phyloP scores from a whole-genome alignment of 2,888 invertebrate genomes.

The Tribolium freemani region DNA sequence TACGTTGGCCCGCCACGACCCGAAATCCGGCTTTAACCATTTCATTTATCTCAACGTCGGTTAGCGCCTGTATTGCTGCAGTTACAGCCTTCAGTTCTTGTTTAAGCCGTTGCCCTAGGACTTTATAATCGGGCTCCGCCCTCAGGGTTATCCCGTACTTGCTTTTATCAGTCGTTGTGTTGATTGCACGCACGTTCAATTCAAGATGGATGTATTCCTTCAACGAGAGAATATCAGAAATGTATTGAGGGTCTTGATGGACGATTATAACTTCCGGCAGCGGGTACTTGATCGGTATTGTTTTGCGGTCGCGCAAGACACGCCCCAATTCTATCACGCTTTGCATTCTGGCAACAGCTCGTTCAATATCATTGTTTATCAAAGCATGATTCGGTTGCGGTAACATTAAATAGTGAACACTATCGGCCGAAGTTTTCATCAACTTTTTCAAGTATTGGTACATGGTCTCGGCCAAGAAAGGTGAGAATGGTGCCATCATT shows the following conservation, averaged over 20 bases:
- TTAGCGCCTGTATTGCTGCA: conserved; percentile 83
- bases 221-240: conserved; percentile 84
- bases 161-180: conserved; percentile 89
- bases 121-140: conserved; percentile 96
- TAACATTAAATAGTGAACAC: conserved; percentile 94
- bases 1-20: conserved; percentile 80
- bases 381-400: conserved; percentile 80
- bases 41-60: conserved; percentile 83
- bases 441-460: conserved; percentile 88
- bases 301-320: conserved; percentile 92
- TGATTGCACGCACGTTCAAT: conserved; percentile 89
- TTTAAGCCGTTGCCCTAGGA: conserved; percentile 89
- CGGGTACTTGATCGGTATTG: conserved; percentile 96
- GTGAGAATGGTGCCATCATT: conserved; percentile 98
- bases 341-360: conserved; percentile 94
- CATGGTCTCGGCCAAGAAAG: conserved; percentile 95
- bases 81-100: conserved; percentile 91
- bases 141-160: conserved; percentile 87
- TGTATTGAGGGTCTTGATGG: conserved; percentile 83
- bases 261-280: conserved; percentile 96
- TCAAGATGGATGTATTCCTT: conserved; percentile 92
- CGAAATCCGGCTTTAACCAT: conserved; percentile 80
- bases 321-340: conserved; percentile 94
- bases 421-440: conserved; percentile 74
- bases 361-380: conserved; percentile 89